A percentile compares a stretch with the other conserved stretches of the same genome.
Conservation (phyloP, 2,888 invertebrate species). For the Bombylius major region DNA sequence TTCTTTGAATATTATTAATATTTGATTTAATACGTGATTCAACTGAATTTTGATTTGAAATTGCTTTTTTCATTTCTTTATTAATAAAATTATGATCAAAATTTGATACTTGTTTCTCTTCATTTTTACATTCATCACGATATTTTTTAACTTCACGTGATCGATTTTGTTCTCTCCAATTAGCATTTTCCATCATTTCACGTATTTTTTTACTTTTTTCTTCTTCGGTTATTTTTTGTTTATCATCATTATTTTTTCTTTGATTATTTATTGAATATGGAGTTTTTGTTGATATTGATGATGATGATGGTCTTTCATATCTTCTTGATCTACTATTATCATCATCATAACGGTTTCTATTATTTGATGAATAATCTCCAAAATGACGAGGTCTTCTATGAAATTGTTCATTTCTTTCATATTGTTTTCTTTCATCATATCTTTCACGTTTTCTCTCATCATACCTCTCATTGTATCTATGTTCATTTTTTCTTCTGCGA, state of each 20-base stretch:
- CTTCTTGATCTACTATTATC: not conserved
- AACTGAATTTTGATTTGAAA: slow-evolving; percentile 54
- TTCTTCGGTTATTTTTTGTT: slow-evolving; percentile 40
- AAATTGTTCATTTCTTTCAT: not conserved
- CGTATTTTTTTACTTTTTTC: slow-evolving; percentile 57
- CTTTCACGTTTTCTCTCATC: not conserved
- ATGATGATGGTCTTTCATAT: not conserved
- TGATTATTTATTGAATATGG: slow-evolving; percentile 1
- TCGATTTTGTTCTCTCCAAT: slow-evolving; percentile 53
- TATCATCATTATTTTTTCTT: not conserved
- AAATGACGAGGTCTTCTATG: not conserved
- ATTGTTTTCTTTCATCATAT: not conserved
- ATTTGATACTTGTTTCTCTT: slow-evolving; percentile 36
- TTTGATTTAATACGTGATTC: slow-evolving; percentile 79
- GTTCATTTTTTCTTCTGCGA: not conserved
- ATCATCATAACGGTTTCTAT: not conserved
- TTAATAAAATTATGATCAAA: slow-evolving; percentile 42
- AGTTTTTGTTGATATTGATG: no score
- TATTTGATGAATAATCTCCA: not conserved
- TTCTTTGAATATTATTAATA: slow-evolving; percentile 78
- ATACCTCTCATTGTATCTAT: not conserved
- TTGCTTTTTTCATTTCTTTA: slow-evolving; percentile 33
- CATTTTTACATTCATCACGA: slow-evolving; percentile 44
- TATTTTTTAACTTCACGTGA: slow-evolving; percentile 50
- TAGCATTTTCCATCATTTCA: slow-evolving; percentile 78